These are phyloP conservation scores for Syrphus vitripennis DNA, from an alignment of 2,888 invertebrate genomes.

Conservation along the genomic window DNA sequence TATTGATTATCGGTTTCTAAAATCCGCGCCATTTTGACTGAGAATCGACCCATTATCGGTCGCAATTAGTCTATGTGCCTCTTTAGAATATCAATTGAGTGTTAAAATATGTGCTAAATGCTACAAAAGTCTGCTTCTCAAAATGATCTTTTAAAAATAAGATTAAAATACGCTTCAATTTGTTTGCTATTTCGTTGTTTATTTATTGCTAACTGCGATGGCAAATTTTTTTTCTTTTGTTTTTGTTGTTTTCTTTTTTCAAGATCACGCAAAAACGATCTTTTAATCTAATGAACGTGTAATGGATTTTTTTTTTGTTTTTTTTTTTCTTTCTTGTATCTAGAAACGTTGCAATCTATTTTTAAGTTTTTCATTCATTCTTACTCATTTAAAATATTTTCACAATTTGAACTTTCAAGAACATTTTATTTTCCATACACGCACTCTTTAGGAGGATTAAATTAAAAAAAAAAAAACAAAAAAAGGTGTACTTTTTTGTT, in stretches of 20 bases:
- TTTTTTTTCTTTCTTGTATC: no score
- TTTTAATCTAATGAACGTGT: not conserved
- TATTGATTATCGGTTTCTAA: no score
- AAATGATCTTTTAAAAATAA: not conserved
- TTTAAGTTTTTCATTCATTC: slow-evolving; percentile 2
- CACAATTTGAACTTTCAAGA: slow-evolving; percentile 28
- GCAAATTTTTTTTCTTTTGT: not conserved
- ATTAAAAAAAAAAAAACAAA: not conserved
- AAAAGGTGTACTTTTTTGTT: not conserved
- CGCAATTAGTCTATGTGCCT: no score
- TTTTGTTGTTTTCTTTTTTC: not conserved
- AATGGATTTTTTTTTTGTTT: no score
- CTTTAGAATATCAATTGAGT: no score
- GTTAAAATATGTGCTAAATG: not conserved
- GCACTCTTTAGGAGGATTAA: not conserved
- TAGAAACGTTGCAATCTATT: not conserved
- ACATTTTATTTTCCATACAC: not conserved
- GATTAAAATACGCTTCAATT: not conserved
- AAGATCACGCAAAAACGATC: slow-evolving; percentile 20
- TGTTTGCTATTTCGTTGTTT: not conserved
- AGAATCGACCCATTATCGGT: no score
- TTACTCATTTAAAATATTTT: not conserved
- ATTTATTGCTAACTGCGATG: not conserved
- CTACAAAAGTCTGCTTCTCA: not conserved
- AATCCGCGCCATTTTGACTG: no score